Percentiles rank a stretch among this genome's conserved stretches.
Evolutionary conservation across 2,888 invertebrate species (phyloP).

Genomic region (Watsonalla cultraria): DNA sequence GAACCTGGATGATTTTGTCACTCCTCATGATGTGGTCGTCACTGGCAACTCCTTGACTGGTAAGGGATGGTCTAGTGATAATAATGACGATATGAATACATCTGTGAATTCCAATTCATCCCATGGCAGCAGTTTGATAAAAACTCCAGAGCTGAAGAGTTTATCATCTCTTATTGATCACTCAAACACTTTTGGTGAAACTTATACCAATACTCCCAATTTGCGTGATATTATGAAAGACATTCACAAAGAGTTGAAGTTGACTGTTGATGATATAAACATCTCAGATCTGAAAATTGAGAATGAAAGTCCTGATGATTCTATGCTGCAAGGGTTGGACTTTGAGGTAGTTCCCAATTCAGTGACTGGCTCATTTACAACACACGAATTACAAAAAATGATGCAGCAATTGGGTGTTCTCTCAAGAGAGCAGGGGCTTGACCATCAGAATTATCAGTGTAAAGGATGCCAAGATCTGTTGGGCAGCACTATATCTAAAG

Average conservation of each 20-base stretch:
- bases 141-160: constrained; percentile 72
- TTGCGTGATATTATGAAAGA: constrained; percentile 80
- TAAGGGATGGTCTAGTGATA: constrained; percentile 82
- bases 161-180: constrained; percentile 65
- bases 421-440: constrained; percentile 88
- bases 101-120: constrained; percentile 75
- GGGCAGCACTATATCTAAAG: constrained; percentile 72
- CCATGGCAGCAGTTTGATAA: constrained; percentile 70
- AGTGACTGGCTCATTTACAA: constrained; percentile 73
- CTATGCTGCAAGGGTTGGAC: constrained; percentile 68
- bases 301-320: constrained; percentile 55
- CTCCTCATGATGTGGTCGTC: constrained; percentile 46
- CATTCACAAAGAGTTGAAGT: constrained; percentile 62
- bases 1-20: constrained; percentile 54
- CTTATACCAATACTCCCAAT: constrained; percentile 60
- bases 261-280: constrained; percentile 52
- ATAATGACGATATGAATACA: constrained; percentile 72
- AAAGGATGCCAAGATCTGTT: constrained; percentile 80
- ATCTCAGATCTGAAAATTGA: constrained; percentile 45
- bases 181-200: constrained; percentile 51
- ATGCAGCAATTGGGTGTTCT: constrained; percentile 83
- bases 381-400: constrained; percentile 78
- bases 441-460: constrained; percentile 92
- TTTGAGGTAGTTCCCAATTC: constrained; percentile 79
- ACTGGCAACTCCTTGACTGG: constrained; percentile 83